Percentiles rank a stretch among this genome's conserved stretches.
Conservation (phyloP, 2,113 vertebrate genomes). For the Erythrocercus mccallii region DNA sequence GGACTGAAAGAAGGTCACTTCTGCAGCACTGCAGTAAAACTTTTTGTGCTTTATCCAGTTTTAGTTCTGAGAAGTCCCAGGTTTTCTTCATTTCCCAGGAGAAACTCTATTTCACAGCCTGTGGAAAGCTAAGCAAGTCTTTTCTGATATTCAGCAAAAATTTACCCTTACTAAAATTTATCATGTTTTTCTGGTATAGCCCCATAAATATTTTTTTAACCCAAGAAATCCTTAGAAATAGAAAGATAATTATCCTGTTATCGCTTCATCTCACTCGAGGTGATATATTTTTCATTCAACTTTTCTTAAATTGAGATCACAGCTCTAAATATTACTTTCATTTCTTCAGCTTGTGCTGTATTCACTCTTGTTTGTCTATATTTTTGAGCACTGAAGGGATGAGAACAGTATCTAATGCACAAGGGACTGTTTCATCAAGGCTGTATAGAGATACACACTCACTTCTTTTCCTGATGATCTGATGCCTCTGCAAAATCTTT, state of each 20-base stretch:
- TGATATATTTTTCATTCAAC: background rate
- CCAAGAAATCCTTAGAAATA: background rate
- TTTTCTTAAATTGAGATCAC: conserved; percentile 9
- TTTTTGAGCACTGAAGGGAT: background rate
- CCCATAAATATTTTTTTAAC: background rate
- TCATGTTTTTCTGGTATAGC: background rate
- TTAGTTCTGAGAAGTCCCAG: background rate
- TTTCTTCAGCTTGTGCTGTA: background rate
- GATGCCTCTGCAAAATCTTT: conserved; percentile 12
- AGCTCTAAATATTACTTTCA: background rate
- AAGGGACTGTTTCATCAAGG: conserved; percentile 1
- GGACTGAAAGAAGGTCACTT: background rate
- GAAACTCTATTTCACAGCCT: background rate
- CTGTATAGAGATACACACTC: background rate
- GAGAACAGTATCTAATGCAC: background rate
- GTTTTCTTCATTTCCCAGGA: background rate
- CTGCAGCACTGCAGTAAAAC: background rate
- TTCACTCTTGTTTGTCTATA: background rate
- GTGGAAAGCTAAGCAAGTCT: background rate
- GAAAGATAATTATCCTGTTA: background rate
- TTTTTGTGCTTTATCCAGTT: background rate
- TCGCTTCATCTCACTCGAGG: background rate
- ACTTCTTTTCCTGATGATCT: background rate
- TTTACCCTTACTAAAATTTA: background rate
- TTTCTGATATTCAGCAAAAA: conserved; percentile 7